Conservation (phyloP, 2,888 invertebrate species). For the Prionchulus punctatus region DNA sequence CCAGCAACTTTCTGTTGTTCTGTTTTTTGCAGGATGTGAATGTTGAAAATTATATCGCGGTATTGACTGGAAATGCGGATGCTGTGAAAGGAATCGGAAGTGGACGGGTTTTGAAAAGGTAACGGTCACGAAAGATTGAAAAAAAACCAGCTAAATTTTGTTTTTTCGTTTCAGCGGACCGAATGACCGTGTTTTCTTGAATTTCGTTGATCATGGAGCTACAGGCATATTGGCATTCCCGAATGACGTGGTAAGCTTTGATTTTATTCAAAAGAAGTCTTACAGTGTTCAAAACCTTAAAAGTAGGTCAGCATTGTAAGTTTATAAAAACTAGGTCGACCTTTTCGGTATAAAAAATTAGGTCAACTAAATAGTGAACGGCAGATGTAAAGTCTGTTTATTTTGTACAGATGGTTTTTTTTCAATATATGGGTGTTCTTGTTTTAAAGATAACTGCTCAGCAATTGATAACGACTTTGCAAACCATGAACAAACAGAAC, state of each 20-base stretch:
- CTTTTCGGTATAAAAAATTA: neutral
- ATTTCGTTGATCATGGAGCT: constrained; percentile 48
- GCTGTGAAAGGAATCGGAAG: constrained; percentile 39
- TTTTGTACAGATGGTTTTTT: too few relatives aligned
- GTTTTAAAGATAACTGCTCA: constrained; percentile 31
- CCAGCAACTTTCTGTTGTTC: neutral
- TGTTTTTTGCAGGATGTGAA: constrained; percentile 37
- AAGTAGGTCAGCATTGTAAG: too few relatives aligned
- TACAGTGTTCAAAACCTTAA: too few relatives aligned
- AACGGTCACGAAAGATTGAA: constrained; percentile 8
- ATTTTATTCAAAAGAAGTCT: neutral
- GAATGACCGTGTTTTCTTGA: constrained; percentile 45
- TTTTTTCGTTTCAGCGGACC: constrained; percentile 37
- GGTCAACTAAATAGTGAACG: too few relatives aligned
- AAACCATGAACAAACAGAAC: constrained; percentile 37
- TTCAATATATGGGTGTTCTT: constrained; percentile 4
- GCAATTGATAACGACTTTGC: constrained; percentile 32
- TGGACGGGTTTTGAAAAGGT: constrained; percentile 39
- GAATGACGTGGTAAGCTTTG: constrained; percentile 25
- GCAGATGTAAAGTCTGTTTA: too few relatives aligned
- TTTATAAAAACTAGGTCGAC: too few relatives aligned
- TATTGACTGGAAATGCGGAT: constrained; percentile 41
- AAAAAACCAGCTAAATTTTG: neutral
- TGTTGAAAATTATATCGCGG: constrained; percentile 42
- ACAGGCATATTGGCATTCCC: constrained; percentile 44